These are phyloP conservation scores for Pachyseris speciosa DNA, from an alignment of 64 coral and sea anemone genomes.

Conservation along the genomic window DNA sequence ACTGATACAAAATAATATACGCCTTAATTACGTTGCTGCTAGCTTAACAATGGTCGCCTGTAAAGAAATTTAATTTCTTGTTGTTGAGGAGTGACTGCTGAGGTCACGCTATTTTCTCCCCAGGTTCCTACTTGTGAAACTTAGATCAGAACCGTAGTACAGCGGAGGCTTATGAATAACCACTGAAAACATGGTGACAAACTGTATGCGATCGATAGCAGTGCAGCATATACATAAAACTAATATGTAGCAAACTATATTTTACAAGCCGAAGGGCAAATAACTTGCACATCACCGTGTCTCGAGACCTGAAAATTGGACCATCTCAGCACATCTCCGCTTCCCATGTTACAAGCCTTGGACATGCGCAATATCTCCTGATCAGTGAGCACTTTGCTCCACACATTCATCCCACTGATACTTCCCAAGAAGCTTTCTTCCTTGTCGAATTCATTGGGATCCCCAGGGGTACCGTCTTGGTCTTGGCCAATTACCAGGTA, in stretches of 20 bases:
- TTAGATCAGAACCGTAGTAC: no score
- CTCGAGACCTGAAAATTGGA: background rate
- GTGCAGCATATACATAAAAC: no score
- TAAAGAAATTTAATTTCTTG: no score
- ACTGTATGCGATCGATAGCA: background rate
- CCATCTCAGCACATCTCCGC: slow-evolving; percentile 19
- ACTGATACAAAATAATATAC: no score
- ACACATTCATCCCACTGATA: slow-evolving; percentile 1
- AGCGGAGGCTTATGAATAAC: no score
- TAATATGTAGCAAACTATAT: no score
- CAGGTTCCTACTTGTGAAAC: no score
- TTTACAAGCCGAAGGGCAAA: background rate
- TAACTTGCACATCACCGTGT: background rate
- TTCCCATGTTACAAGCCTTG: background rate
- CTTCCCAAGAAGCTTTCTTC: background rate
- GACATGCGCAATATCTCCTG: slow-evolving; percentile 10
- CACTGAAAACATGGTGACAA: background rate
- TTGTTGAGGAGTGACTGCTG: no score
- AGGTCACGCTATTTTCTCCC: no score
- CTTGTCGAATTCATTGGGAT: background rate
- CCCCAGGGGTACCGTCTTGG: background rate
- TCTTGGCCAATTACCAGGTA: slow-evolving; percentile 8
- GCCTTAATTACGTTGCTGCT: no score
- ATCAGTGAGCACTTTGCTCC: background rate
- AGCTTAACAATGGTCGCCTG: no score